Percentiles rank a stretch among this genome's conserved stretches.
phyloP scores from a whole-genome alignment of 2,113 vertebrate species.

The Engystomops pustulosus region DNA sequence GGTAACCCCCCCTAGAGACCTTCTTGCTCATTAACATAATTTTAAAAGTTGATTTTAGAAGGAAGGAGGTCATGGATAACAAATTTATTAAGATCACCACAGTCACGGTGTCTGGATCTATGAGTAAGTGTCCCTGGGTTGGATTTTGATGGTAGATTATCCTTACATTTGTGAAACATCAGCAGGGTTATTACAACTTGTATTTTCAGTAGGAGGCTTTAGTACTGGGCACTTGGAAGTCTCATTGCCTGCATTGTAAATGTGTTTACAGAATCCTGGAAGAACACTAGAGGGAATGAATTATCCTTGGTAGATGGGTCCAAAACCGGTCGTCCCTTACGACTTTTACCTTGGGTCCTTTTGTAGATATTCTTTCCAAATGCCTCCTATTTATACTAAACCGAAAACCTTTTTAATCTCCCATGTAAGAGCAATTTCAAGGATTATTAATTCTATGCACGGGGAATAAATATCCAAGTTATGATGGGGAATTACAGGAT shows the following conservation, averaged over 20 bases:
- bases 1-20: no score
- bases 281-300: neutral
- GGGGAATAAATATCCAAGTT: neutral
- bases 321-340: neutral
- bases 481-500: neutral
- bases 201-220: neutral
- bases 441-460: neutral
- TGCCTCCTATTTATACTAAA: neutral
- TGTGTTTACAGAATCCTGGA: neutral
- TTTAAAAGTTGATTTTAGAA: no score
- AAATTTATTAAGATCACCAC: no score
- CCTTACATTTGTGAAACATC: no score
- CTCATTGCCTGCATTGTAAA: neutral
- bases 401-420: neutral
- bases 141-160: no score
- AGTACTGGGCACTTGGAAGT: neutral
- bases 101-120: no score
- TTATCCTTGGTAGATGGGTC: neutral
- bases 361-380: neutral
- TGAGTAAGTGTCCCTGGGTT: no score
- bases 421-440: neutral
- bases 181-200: no score
- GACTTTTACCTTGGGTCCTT: neutral
- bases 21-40: no score
- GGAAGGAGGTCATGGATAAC: no score